Conservation (phyloP, 2,113 vertebrate species). For the Chiloscyllium plagiosum region DNA sequence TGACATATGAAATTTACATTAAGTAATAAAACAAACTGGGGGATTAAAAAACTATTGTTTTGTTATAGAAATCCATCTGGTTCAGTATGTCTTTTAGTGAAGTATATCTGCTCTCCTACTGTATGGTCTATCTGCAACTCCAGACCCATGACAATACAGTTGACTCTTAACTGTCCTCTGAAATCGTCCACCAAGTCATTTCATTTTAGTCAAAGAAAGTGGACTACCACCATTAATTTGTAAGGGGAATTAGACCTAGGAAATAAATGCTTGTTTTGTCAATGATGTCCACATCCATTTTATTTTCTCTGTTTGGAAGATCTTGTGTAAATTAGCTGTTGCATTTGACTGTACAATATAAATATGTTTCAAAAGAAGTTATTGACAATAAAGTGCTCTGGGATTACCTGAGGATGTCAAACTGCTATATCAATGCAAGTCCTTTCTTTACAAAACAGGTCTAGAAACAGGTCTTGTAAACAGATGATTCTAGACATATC, state of each 20-base stretch:
- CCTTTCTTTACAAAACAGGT: background rate
- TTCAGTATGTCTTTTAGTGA: background rate
- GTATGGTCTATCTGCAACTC: background rate
- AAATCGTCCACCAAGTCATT: background rate
- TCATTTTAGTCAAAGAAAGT: background rate
- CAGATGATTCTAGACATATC: too few relatives aligned
- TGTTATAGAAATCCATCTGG: background rate
- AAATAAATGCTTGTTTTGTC: background rate
- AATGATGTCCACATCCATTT: background rate
- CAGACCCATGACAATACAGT: background rate
- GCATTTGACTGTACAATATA: background rate
- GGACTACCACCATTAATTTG: background rate
- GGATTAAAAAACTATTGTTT: background rate
- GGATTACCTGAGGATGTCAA: background rate
- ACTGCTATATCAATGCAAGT: background rate
- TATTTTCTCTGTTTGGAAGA: background rate
- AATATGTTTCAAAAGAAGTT: background rate
- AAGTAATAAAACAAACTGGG: background rate
- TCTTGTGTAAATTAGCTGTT: background rate
- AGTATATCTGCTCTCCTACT: background rate
- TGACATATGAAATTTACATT: background rate
- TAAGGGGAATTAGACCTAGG: background rate
- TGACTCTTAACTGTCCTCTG: background rate
- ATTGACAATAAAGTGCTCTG: conserved; percentile 17
- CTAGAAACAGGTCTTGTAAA: too few relatives aligned